Evolutionary conservation across 2,888 invertebrate genomes (phyloP), one percentile per base, ranked within the genome.

Genomic region (Neuroscelio doddi): DNA sequence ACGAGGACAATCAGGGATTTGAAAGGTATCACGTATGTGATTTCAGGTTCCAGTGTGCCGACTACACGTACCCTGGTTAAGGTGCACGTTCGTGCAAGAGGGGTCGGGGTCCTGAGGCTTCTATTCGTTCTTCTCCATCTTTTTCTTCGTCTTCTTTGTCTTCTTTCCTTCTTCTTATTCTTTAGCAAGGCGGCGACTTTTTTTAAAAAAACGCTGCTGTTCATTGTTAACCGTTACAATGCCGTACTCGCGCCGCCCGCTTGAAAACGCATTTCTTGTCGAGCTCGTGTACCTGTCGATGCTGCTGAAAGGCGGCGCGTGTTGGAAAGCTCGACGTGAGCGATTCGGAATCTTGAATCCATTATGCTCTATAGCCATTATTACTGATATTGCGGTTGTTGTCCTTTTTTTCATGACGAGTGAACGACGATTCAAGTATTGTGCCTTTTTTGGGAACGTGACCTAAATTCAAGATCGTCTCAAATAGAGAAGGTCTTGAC

Each of bases 201-300:
- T 38, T 71, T 74, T 69, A 67, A 69, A 59, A 56, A 62, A 70
- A 71, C 67, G 62, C 58, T 63, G 39, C 57, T 63, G 58, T 39
- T 56, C 56, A 64, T 64, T 63, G 69, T 70, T 64, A 73, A 77
- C 77, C 77, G 77, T 77, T 77, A 77, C 67, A 52, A 68, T 64
- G 63, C 63, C 72, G 68, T 63, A 61, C 52, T 64, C 62, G 57
- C 62, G 38, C 51, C 69, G 67, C 67, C 67, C 64, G 71, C 58
- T 52, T 66, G 61, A 71, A 65, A 69, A 70, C 67, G 69, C 67
- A 64, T 62, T 72, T 71, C 70, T 69, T 68, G 64, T 68, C 51
- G 57, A 50, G 55, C 46, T 47, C 55, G 44, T 55, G 59, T 64
- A 64, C 46, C 59, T 59, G 59, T 64, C 55, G 64, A 64, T 58